These are phyloP conservation scores for Chiloscyllium plagiosum DNA, from an alignment of 2,113 vertebrate species.

Conservation along the genomic window DNA sequence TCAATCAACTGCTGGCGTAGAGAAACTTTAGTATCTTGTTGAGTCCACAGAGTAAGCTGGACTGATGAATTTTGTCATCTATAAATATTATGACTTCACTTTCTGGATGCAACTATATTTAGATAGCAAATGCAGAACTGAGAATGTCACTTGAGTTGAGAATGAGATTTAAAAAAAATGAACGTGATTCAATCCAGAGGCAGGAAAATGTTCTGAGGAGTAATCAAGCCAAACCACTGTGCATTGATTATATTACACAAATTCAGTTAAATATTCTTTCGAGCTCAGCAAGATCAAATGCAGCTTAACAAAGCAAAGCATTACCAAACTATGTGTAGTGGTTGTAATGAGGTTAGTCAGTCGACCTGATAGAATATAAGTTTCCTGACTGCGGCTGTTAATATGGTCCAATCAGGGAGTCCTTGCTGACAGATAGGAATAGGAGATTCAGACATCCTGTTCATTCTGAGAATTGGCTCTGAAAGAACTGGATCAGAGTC, in stretches of 20 bases:
- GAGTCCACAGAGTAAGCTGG: not conserved
- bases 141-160: not conserved
- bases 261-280: not conserved
- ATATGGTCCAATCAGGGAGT: no score
- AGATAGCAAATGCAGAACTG: not conserved
- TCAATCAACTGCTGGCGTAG: not conserved
- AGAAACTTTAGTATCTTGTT: not conserved
- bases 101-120: not conserved
- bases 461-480: no score
- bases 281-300: not conserved
- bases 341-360: no score
- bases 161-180: not conserved
- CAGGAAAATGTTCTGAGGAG: not conserved
- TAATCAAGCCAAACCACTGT: not conserved
- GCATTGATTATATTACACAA: not conserved
- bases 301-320: not conserved
- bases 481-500: no score
- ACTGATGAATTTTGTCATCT: not conserved
- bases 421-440: no score
- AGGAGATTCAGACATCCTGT: no score
- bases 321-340: no score
- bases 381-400: no score
- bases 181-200: not conserved
- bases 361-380: no score
- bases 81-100: not conserved